These are phyloP conservation scores for Neodiprion pinetum DNA, from an alignment of 1,140 invertebrate genomes.

Conservation along the genomic window DNA sequence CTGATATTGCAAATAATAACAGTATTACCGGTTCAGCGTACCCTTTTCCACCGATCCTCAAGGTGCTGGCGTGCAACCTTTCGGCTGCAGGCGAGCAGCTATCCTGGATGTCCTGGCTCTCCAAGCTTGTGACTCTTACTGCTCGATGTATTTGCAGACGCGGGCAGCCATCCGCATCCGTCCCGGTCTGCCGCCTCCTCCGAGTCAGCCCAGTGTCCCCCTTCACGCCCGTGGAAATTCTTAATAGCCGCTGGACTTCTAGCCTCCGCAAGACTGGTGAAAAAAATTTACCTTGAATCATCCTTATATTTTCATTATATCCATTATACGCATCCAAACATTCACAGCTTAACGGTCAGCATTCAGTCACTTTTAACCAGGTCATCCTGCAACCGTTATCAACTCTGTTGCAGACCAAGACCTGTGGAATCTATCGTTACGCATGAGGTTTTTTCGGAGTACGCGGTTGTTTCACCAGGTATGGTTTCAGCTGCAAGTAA, in stretches of 20 bases:
- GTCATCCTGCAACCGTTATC: too few relatives aligned
- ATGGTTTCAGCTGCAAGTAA: too few relatives aligned
- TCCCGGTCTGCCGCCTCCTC: not conserved
- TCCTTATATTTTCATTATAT: too few relatives aligned
- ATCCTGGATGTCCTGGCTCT: not conserved
- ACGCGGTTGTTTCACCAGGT: too few relatives aligned
- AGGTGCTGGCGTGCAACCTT: not conserved
- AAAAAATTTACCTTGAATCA: too few relatives aligned
- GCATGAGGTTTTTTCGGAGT: too few relatives aligned
- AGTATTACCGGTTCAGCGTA: slow-evolving; percentile 13
- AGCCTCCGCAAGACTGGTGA: too few relatives aligned
- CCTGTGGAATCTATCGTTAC: too few relatives aligned
- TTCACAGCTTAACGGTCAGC: too few relatives aligned
- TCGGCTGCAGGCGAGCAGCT: not conserved
- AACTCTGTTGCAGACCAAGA: too few relatives aligned
- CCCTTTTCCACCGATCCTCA: not conserved
- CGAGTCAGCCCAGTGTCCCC: not conserved
- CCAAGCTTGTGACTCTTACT: not conserved
- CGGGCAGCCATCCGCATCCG: slow-evolving; percentile 10
- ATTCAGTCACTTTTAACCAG: too few relatives aligned
- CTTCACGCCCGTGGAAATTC: not conserved
- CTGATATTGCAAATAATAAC: slow-evolving; percentile 16
- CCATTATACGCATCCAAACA: too few relatives aligned
- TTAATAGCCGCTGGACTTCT: not conserved
- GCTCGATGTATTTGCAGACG: slow-evolving; percentile 1